These are phyloP conservation scores for Oceanodroma tethys DNA, from an alignment of 2,113 vertebrate genomes.

Conservation along the genomic window DNA sequence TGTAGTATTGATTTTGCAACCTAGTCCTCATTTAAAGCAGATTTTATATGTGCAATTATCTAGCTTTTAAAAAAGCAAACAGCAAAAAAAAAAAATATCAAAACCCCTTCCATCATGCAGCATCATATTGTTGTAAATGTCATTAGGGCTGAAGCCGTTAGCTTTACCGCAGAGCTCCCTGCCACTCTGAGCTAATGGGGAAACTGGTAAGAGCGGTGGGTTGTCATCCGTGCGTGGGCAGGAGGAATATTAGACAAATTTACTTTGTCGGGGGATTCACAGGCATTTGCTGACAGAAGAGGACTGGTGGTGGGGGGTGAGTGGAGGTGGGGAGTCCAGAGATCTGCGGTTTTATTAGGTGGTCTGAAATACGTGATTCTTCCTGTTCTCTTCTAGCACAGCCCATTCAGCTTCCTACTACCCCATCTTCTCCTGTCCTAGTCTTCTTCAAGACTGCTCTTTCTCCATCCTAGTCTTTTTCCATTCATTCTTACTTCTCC, in stretches of 20 bases:
- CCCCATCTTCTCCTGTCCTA: neutral
- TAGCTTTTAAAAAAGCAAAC: constrained; percentile 31
- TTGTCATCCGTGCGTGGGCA: neutral
- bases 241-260: neutral
- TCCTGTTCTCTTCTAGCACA: neutral
- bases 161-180: neutral
- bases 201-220: neutral
- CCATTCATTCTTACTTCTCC: neutral
- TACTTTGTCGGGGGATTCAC: neutral
- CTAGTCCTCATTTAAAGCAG: neutral
- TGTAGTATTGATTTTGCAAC: constrained; percentile 44
- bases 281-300: neutral
- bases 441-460: neutral
- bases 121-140: neutral
- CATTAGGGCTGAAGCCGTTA: neutral
- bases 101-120: neutral
- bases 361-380: neutral
- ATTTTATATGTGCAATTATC: constrained; percentile 13
- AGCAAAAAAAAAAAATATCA: neutral
- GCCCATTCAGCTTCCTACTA: neutral
- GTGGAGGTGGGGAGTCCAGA: neutral
- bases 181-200: neutral
- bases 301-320: neutral
- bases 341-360: neutral
- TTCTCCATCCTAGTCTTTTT: neutral